Evolutionary conservation across 2,113 vertebrate species (phyloP).

Genomic region (Malurus melanocephalus): DNA sequence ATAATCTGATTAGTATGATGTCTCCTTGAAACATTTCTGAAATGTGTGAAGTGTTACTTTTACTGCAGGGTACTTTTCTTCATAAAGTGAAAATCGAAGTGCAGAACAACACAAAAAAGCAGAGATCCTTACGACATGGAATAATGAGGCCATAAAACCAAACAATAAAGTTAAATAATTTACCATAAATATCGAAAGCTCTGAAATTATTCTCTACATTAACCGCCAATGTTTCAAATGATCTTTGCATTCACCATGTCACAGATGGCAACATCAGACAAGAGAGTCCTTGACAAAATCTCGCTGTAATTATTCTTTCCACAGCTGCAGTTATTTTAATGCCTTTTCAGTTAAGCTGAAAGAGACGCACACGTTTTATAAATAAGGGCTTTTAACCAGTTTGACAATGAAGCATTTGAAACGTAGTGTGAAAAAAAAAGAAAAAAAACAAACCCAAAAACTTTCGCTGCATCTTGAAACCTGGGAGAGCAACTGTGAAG

Average conservation of each 20-base stretch:
- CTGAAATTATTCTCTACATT: constrained; percentile 74
- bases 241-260: constrained; percentile 80
- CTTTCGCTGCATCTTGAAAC: constrained; percentile 55
- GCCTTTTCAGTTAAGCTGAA: constrained; percentile 78
- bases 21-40: constrained; percentile 36
- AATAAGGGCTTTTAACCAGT: constrained; percentile 75
- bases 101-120: constrained; percentile 66
- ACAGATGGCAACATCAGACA: constrained; percentile 82
- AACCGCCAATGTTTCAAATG: constrained; percentile 75
- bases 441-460: not conserved
- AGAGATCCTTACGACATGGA: constrained; percentile 59
- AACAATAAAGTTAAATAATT: constrained; percentile 81
- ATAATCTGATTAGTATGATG: constrained; percentile 14
- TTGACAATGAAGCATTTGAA: constrained; percentile 78
- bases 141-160: constrained; percentile 74
- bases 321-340: constrained; percentile 79
- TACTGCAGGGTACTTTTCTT: constrained; percentile 11
- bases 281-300: constrained; percentile 81
- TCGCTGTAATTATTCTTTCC: constrained; percentile 77
- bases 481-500: not conserved
- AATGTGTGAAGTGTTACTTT: constrained; percentile 15
- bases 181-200: constrained; percentile 79
- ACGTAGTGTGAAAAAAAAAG: constrained; percentile 39
- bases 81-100: constrained; percentile 67
- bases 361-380: constrained; percentile 73